Conservation (phyloP, 2,113 vertebrate genomes). For the Solea solea region DNA sequence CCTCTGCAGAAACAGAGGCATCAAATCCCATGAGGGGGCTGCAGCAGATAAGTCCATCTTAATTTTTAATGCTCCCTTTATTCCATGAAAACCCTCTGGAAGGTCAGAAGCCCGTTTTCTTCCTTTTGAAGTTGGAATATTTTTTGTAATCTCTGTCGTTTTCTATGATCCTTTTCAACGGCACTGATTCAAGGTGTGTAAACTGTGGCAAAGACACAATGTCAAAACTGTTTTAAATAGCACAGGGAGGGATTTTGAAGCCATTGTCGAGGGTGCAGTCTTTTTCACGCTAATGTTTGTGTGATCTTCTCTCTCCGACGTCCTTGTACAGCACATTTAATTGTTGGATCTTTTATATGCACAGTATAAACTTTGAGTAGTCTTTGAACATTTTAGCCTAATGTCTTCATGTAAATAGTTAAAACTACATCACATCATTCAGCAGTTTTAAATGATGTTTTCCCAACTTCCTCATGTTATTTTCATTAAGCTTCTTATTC, state of each 20-base stretch:
- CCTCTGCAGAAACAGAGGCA: conserved; percentile 18
- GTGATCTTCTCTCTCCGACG: no score
- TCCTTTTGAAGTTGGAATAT: conserved; percentile 7
- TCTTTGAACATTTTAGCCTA: no score
- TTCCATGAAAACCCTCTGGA: conserved; percentile 14
- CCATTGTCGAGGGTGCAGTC: no score
- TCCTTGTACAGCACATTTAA: no score
- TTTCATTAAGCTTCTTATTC: no score
- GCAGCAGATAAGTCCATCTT: conserved; percentile 11
- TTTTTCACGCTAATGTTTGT: conserved; percentile 7
- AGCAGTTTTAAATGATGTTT: no score
- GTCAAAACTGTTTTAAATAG: conserved; percentile 51
- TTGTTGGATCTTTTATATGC: no score
- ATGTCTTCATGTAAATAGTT: no score
- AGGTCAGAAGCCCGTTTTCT: conserved; percentile 26
- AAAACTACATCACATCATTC: no score
- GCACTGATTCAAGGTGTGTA: conserved; percentile 19
- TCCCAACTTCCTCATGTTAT: no score
- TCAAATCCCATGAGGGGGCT: conserved; percentile 40
- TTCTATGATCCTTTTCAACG: background rate
- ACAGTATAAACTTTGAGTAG: no score
- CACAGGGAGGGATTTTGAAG: background rate
- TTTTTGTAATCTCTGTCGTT: conserved; percentile 12
- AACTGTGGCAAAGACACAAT: conserved; percentile 39
- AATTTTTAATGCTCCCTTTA: conserved; percentile 31